Evolutionary conservation across 2,888 invertebrate species (phyloP).

Genomic region (Eristalis arbustorum): DNA sequence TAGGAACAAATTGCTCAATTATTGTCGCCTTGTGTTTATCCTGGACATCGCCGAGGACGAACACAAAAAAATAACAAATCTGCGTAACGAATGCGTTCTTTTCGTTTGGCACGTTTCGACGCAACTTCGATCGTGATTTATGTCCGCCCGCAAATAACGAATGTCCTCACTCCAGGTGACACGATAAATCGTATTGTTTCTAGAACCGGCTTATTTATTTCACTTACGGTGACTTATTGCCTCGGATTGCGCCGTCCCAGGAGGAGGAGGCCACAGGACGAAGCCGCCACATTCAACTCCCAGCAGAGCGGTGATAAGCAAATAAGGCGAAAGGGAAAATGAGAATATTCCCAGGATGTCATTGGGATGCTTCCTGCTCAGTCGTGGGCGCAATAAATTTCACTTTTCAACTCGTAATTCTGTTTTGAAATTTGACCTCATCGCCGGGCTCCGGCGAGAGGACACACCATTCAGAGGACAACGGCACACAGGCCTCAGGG

Average conservation of each 20-base stretch:
- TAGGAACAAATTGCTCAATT: slow-evolving; percentile 70
- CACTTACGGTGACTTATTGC: slow-evolving; percentile 66
- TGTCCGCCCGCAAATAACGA: slow-evolving; percentile 41
- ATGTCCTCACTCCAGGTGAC: slow-evolving; percentile 69
- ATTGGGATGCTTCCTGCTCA: slow-evolving; percentile 52
- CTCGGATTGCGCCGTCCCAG: slow-evolving; percentile 21
- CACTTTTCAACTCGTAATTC: slow-evolving; percentile 58
- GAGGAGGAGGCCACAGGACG: slow-evolving; percentile 23
- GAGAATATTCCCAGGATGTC: slow-evolving; percentile 44
- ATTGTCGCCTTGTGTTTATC: slow-evolving; percentile 65
- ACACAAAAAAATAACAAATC: slow-evolving; percentile 50
- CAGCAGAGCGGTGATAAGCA: slow-evolving; percentile 45
- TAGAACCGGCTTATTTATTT: slow-evolving; percentile 66
- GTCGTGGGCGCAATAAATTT: slow-evolving; percentile 70
- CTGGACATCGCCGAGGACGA: slow-evolving; percentile 25
- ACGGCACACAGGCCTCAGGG: slow-evolving; percentile 6
- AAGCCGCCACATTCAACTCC: not conserved
- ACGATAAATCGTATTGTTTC: slow-evolving; percentile 58
- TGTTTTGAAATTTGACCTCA: slow-evolving; percentile 66
- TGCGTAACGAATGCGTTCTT: slow-evolving; percentile 63
- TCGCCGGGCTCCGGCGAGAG: not conserved
- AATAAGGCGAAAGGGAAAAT: slow-evolving; percentile 39
- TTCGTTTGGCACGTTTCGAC: not conserved
- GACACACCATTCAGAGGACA: slow-evolving; percentile 1
- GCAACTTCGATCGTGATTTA: slow-evolving; percentile 62